Base-by-base conservation (phyloP, 2,113 vertebrate genomes). In the Gobius niger region DNA sequence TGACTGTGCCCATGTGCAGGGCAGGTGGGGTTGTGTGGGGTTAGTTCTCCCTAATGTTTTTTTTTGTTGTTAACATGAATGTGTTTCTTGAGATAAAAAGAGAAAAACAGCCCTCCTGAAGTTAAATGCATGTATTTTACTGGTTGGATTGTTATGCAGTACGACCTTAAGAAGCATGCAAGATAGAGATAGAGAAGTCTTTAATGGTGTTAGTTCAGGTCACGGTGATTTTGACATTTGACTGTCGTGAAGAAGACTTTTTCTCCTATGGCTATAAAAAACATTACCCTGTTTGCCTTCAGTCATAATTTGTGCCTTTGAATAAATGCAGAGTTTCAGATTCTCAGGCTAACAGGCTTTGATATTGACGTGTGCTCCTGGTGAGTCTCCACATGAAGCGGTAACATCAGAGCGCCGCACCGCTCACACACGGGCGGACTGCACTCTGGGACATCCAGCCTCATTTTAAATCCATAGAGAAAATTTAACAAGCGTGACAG, bases 391-490 rank as follows among this genome's bases (percentile, higher is more conserved):
- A 72, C 76, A 82, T 69, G 65, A 76, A 78, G 65, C 69, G 9
- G 59, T 60, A 19, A 59, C 86, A 82, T 84, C 75, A 79, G 61
- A 73, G 73, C 19, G 12, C 63, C 42, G 70, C 64, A 60, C 63
- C 69, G 66, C 74, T 82, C 66, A 65, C 66, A 77, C 50, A 60
- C 70, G 47, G 66, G 63, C 40, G 57, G 52, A 52, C 73, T 7
- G 64, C 72, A 72, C 67, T 15, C 6, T 61, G 57, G 40, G 15
- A 60, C 57, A 15, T 42, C 72, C 63, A 77, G 65, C 75, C 81
- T 81, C 82, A 79, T 85, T 81, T 80, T 44, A 70, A 72, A 86
- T 87, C 83, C 72, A 83, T 68, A 68, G 79, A 67, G 65, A 78
- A 87, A 88, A 84, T 81, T 76, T 66, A 84, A 83, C 77, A 46